Evolutionary conservation across 1,140 invertebrate species (phyloP), one percentile per base, ranked within the genome.

Genomic region (Drosophila pandora): DNA sequence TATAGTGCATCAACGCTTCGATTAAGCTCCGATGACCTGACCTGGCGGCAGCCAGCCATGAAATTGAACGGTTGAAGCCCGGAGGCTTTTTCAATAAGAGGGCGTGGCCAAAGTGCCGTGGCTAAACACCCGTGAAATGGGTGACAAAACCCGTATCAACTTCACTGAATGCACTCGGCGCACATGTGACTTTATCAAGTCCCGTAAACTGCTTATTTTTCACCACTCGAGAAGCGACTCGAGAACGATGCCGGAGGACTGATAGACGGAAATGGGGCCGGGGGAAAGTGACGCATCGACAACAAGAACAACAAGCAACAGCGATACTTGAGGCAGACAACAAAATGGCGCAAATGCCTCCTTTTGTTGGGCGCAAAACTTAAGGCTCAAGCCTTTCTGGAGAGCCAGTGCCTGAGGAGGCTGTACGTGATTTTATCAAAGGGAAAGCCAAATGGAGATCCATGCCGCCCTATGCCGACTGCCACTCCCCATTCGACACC

Each of bases 371-470:
- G 75, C 83, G 67, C 74, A 71, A 75, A 87, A 79, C 79, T 88
- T 62, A 88, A 71, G 70, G 79, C 79, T 76, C 69, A 76, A 76
- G 64, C 69, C 70, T 75, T 81, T 87, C 57, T 68, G 56, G 67
- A 64, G 74, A 63, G 75, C 41, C 65, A 68, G 62, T 52, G 68
- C 70, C 68, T 58, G 65, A 76, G 85, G 74, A 88, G 77, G 82
- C 83, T 62, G 83, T 88, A 87, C 82, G 82, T 87, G 82, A 87
- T 87, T 87, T 88, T 87, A 87, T 87, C 82, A 87, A 87, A 87
- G 82, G 56, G 67, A 88, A 82, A 72, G 69, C 77, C 61, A 78
- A 83, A 70, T 60, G 61, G 63, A 50, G 32, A 67, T 64, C 60
- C 47, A 41, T 37, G 53, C 32, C 56, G 48, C 37, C 7, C 37